Percentiles rank a stretch among this genome's conserved stretches.
Conservation (phyloP, 2,113 vertebrate species). For the Oryzias celebensis region DNA sequence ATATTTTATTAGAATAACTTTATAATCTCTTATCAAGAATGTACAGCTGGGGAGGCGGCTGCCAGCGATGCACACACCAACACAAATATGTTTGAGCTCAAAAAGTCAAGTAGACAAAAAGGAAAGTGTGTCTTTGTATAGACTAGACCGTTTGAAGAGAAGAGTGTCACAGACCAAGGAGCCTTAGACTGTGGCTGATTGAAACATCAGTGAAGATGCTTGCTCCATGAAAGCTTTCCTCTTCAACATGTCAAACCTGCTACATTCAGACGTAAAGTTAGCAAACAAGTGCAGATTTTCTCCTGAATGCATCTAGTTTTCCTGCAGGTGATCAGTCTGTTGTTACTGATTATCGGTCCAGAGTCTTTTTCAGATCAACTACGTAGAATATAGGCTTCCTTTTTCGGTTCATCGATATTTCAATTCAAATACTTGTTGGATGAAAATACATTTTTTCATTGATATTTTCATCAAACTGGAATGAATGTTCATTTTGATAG, state of each 20-base stretch:
- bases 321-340: constrained; percentile 26
- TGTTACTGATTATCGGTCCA: constrained; percentile 37
- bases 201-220: constrained; percentile 23
- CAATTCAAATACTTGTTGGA: too few relatives aligned
- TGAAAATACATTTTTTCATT: too few relatives aligned
- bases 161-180: background rate
- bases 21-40: background rate
- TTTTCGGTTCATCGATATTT: too few relatives aligned
- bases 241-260: constrained; percentile 7
- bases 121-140: background rate
- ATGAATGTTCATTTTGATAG: too few relatives aligned
- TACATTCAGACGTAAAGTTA: constrained; percentile 34
- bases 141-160: background rate
- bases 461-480: too few relatives aligned
- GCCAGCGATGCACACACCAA: background rate
- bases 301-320: constrained; percentile 34
- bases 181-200: constrained; percentile 14
- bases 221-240: constrained; percentile 8
- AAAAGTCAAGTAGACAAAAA: background rate
- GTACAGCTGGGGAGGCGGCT: background rate
- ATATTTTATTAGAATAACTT: too few relatives aligned
- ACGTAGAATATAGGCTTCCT: too few relatives aligned
- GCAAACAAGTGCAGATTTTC: constrained; percentile 26
- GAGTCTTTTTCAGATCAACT: background rate
- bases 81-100: background rate